Conservation (phyloP, 2,113 vertebrate genomes). For the Cochlearius cochlearius region DNA sequence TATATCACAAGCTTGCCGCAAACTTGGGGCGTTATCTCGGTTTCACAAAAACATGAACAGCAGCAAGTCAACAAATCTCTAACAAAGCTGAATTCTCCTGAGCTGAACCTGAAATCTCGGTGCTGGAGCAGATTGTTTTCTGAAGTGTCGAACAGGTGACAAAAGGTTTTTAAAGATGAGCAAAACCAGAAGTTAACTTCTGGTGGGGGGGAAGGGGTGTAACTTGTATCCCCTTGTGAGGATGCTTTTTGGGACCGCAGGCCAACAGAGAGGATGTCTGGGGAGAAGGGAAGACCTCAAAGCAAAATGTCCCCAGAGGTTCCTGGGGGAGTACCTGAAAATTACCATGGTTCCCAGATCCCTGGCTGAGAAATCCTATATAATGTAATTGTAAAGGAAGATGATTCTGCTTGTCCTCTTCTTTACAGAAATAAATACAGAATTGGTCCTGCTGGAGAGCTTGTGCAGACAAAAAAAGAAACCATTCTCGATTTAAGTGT, state of each 20-base stretch:
- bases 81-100: not conserved
- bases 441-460: not conserved
- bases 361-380: not conserved
- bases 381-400: not conserved
- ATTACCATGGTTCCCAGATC: fast-evolving
- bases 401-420: not conserved
- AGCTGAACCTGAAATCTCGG: not conserved
- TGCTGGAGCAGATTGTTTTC: not conserved
- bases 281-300: not conserved
- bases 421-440: not conserved
- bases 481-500: not conserved
- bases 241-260: not conserved
- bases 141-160: not conserved
- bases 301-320: not conserved
- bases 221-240: not conserved
- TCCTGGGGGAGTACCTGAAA: not conserved
- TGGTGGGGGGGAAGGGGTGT: too few relatives aligned
- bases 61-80: not conserved
- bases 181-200: not conserved
- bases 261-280: fast-evolving
- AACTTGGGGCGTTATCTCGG: fast-evolving
- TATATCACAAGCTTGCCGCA: not conserved
- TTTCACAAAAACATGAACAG: not conserved
- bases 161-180: not conserved
- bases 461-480: not conserved